A percentile compares a stretch with the other conserved stretches of the same genome.
Conservation (phyloP, 1,140 invertebrate species). For the Portunus trituberculatus region DNA sequence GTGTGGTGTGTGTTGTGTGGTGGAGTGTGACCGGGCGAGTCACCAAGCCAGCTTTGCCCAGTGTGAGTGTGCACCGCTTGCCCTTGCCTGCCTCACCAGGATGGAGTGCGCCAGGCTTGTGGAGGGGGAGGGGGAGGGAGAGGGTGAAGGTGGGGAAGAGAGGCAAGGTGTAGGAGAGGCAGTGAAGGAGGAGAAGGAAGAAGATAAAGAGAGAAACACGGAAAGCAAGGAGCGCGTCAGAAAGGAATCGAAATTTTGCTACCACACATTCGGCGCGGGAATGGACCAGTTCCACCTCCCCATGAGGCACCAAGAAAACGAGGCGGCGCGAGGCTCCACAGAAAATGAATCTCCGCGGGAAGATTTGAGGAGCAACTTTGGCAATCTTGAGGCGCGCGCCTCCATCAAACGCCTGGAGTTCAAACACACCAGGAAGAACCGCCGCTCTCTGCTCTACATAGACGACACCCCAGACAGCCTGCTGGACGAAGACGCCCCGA, state of each 20-base stretch:
- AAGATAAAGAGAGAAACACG: neutral
- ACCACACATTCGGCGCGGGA: slow-evolving; percentile 5
- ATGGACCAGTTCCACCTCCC: slow-evolving; percentile 40
- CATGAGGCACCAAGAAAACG: slow-evolving; percentile 31
- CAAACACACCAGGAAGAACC: slow-evolving; percentile 49
- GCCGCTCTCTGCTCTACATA: slow-evolving; percentile 57
- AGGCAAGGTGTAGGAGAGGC: neutral
- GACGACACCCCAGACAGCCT: slow-evolving; percentile 67
- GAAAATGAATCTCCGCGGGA: slow-evolving; percentile 38
- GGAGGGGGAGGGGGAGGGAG: neutral
- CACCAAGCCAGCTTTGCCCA: neutral
- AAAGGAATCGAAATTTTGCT: neutral
- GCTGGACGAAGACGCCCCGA: slow-evolving; percentile 46
- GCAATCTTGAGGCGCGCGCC: slow-evolving; percentile 50
- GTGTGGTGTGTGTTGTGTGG: neutral
- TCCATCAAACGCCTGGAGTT: slow-evolving; percentile 59
- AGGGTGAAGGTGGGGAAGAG: neutral
- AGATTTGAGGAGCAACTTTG: slow-evolving; percentile 31
- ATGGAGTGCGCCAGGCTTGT: neutral
- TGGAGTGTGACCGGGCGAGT: too few species aligned
- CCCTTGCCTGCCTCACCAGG: neutral
- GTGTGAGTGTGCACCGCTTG: neutral
- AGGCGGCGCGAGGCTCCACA: neutral
- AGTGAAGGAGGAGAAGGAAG: neutral
- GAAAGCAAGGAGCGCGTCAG: neutral